A percentile compares a stretch with the other conserved stretches of the same genome.
These are phyloP conservation scores for Lochmaea crataegi DNA, from an alignment of 2,888 invertebrate species.

Conservation along the genomic window DNA sequence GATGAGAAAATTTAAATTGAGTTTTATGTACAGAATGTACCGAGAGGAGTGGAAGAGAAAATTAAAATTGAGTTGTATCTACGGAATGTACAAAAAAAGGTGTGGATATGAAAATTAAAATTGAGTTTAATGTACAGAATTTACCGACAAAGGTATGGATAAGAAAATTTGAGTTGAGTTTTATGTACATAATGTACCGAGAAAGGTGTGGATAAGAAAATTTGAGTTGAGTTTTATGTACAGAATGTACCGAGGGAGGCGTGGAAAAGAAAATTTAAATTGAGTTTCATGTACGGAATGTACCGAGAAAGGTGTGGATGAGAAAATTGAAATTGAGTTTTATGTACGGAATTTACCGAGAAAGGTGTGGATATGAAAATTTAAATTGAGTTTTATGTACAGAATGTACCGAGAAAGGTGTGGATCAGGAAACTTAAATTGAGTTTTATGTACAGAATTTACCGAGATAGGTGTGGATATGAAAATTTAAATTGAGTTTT, in stretches of 20 bases:
- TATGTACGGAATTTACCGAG: no score
- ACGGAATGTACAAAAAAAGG: no score
- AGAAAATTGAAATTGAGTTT: neutral
- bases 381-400: neutral
- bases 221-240: neutral
- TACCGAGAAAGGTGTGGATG: neutral
- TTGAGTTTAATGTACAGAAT: constrained; percentile 2
- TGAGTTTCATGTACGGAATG: constrained; percentile 2
- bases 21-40: no score
- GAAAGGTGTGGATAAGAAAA: neutral
- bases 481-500: neutral
- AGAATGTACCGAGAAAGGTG: no score
- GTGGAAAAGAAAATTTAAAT: no score
- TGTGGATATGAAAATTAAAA: no score
- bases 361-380: neutral
- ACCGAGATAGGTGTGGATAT: neutral
- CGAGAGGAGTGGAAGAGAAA: no score
- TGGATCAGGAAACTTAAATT: no score
- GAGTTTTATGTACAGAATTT: constrained; percentile 3
- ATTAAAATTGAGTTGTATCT: no score
- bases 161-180: neutral
- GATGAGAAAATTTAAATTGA: no score
- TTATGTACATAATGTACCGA: no score
- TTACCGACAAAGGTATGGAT: neutral
- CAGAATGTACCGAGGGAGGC: no score